Evolutionary conservation across 2,797 vertebrate species (phyloP), one percentile per base, ranked within the genome.

Genomic region (Sitta carolinensis): DNA sequence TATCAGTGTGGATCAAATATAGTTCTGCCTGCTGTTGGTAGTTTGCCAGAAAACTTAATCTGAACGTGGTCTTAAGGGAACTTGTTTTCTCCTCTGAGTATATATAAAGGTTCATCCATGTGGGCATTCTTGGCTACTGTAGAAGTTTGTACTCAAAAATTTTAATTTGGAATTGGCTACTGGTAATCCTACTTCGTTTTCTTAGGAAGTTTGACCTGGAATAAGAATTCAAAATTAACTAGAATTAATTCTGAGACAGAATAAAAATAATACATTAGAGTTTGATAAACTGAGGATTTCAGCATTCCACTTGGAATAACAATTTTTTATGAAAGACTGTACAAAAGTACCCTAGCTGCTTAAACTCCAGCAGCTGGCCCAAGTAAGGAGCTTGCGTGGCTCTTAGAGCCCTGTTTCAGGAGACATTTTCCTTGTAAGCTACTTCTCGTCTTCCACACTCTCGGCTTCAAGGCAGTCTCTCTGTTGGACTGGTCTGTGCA

Each of bases 21-120:
- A 75, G 8, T 70, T 87, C 78, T 90, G 48, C 21, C 62, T 87
- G 3, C 61, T 72, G 7, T 61, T 87, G 43, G 32, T 74, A 30
- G 8, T 61, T 85, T 87, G 76, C 73, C 73, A 90, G 82, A 81
- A 92, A 78, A 82, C 38, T 87, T 90, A 50, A 80, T 87, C 47
- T 51, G 48, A 51, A 45, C 7, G 5, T 63, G 26, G 21, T 50
- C 38, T 54, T 87, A 48, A 20, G 29, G 61, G 23, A 80, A 32
- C 38, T 92, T 51, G 22, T 58, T 81, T 91, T 68, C 45, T 61
- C 8, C 6, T 70, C 26, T 68, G 29, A 50, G 42, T 75, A 5
- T 72, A 29, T 38, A 32, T 77, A 36, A 62, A 8, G 30, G 29
- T 78, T 92, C 5, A 1, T 90, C 91, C 19, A 68, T 32, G 4